A percentile compares a stretch with the other conserved stretches of the same genome.
Conservation (phyloP, 2,797 vertebrate genomes). For the Sphaeramia orbicularis region DNA sequence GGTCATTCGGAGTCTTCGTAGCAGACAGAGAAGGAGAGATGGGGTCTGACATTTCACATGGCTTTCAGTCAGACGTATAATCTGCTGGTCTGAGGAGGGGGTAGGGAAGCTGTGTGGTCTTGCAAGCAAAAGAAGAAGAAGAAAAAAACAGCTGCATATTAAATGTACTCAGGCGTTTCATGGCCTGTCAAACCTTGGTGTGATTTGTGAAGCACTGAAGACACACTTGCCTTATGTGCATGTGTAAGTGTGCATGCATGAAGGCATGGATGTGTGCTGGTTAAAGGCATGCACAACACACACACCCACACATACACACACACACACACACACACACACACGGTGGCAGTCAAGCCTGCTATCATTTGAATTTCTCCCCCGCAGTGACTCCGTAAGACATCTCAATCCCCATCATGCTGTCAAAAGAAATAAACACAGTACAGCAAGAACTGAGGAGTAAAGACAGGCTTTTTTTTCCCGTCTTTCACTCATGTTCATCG, state of each 20-base stretch:
- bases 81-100: conserved; percentile 33
- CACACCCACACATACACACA: conserved; percentile 17
- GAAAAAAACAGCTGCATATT: conserved; percentile 66
- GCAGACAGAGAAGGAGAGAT: conserved; percentile 22
- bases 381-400: conserved; percentile 61
- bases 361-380: conserved; percentile 63
- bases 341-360: conserved; percentile 54
- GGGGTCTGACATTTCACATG: conserved; percentile 59
- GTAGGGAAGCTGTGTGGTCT: conserved; percentile 32
- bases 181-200: conserved; percentile 63
- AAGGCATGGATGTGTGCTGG: conserved; percentile 11
- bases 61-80: conserved; percentile 66
- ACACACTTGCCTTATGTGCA: conserved; percentile 49
- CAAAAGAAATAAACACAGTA: conserved; percentile 65
- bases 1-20: conserved; percentile 28
- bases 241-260: neutral
- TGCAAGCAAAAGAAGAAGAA: conserved; percentile 18
- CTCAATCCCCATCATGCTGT: conserved; percentile 71
- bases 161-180: conserved; percentile 73
- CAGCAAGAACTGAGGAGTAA: conserved; percentile 25
- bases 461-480: conserved; percentile 23
- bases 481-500: conserved; percentile 19
- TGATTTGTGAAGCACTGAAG: conserved; percentile 63
- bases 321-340: conserved; percentile 15
- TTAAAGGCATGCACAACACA: conserved; percentile 5